These are phyloP conservation scores for Sciurus carolinensis DNA, from an alignment of 2,797 vertebrate species.

Conservation along the genomic window DNA sequence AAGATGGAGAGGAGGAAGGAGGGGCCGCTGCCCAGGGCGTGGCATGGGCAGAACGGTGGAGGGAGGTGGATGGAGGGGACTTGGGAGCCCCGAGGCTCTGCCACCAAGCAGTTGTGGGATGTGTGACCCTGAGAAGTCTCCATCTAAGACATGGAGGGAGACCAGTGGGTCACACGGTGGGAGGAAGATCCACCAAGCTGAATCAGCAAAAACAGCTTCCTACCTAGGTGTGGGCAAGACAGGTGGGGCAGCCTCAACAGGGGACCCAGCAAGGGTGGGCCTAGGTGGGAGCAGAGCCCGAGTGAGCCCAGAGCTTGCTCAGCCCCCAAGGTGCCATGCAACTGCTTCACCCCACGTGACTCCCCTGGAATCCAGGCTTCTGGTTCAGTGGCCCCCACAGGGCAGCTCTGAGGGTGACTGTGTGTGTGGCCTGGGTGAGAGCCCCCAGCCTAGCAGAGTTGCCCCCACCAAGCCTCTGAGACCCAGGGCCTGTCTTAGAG, in stretches of 20 bases:
- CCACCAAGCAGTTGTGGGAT: too few species aligned
- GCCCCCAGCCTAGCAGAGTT: too few species aligned
- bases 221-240: background rate
- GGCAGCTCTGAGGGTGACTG: background rate
- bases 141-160: background rate
- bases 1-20: background rate
- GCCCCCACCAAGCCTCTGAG: rapidly evolving
- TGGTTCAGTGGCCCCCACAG: background rate
- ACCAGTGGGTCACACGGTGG: background rate
- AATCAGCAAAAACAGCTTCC: background rate
- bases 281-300: too few species aligned
- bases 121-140: background rate
- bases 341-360: background rate
- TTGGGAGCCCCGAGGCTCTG: background rate
- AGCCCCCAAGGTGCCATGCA: rapidly evolving
- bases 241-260: background rate
- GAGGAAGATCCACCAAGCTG: background rate
- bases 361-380: background rate
- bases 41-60: rapidly evolving
- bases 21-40: rapidly evolving
- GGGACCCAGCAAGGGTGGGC: background rate
- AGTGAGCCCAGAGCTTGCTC: too few species aligned
- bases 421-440: background rate
- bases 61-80: background rate
- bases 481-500: background rate